Evolutionary conservation across 2,113 vertebrate genomes (phyloP).

Genomic region (Varanus salvator): DNA sequence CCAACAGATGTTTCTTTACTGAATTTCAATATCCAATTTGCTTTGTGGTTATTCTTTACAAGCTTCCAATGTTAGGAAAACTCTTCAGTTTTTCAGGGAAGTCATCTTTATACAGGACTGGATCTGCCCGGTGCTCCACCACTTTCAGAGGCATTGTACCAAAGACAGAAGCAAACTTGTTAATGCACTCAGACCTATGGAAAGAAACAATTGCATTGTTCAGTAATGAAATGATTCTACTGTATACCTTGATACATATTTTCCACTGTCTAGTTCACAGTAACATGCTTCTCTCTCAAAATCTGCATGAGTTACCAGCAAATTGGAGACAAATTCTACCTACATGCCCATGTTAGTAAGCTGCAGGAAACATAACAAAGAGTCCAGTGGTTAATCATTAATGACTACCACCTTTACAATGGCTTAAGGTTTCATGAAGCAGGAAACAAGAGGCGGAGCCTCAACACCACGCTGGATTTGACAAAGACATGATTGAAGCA

Average conservation of each 20-base stretch:
- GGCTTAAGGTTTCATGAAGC: not conserved
- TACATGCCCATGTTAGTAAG: not conserved
- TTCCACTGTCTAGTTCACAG: not conserved
- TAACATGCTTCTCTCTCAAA: slow-evolving; percentile 21
- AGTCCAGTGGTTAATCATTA: not conserved
- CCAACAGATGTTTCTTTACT: not conserved
- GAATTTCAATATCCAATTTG: not conserved
- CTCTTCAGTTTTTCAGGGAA: slow-evolving; percentile 99
- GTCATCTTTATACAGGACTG: slow-evolving; percentile 97
- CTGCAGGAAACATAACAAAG: not conserved
- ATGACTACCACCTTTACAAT: not conserved
- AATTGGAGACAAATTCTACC: not conserved
- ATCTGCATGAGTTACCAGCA: slow-evolving; percentile 25
- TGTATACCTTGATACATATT: slow-evolving; percentile 14
- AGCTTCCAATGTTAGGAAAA: slow-evolving; percentile 98
- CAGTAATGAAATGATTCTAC: not conserved
- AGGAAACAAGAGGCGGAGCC: slow-evolving; percentile 34
- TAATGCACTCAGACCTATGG: slow-evolving; percentile 97
- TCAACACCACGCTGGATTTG: slow-evolving; percentile 29
- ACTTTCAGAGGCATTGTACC: slow-evolving; percentile 98
- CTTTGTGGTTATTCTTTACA: slow-evolving; percentile 73
- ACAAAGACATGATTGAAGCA: slow-evolving; percentile 57
- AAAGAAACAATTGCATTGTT: slow-evolving; percentile 40
- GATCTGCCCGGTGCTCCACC: slow-evolving; percentile 96
- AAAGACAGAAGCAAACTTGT: slow-evolving; percentile 97